Conservation (phyloP, 2,888 invertebrate genomes). For the Tanytarsus gracilentus region DNA sequence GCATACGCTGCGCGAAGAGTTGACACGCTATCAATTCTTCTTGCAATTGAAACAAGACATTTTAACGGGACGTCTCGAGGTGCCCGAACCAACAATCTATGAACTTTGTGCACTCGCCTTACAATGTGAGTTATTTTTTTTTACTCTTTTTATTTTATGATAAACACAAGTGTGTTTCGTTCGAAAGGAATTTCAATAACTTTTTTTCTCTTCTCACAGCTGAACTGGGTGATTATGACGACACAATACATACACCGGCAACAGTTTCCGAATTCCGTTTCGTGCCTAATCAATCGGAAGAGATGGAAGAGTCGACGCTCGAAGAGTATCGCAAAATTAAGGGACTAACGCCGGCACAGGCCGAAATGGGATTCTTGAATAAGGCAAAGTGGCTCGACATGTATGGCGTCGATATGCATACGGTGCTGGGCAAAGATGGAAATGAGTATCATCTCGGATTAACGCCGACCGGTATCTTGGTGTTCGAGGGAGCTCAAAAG, state of each 20-base stretch:
- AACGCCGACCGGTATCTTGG: slow-evolving; percentile 96
- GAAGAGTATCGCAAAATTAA: slow-evolving; percentile 82
- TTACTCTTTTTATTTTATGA: slow-evolving; percentile 19
- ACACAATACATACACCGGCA: slow-evolving; percentile 83
- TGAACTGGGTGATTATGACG: slow-evolving; percentile 95
- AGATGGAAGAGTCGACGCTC: slow-evolving; percentile 88
- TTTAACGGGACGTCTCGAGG: slow-evolving; percentile 79
- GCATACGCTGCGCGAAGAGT: slow-evolving; percentile 89
- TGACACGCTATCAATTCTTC: slow-evolving; percentile 97
- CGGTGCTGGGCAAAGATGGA: slow-evolving; percentile 92
- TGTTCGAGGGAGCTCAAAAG: slow-evolving; percentile 93
- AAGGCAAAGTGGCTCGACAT: slow-evolving; percentile 97
- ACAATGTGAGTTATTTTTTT: slow-evolving; percentile 63
- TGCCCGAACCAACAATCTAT: slow-evolving; percentile 75
- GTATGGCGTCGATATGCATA: slow-evolving; percentile 99
- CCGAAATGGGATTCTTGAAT: slow-evolving; percentile 89
- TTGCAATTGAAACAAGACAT: slow-evolving; percentile 95
- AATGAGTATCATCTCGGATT: slow-evolving; percentile 93
- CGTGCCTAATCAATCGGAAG: slow-evolving; percentile 91
- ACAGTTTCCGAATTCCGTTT: slow-evolving; percentile 98
- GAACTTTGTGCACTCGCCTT: slow-evolving; percentile 86
- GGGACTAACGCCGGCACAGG: slow-evolving; percentile 88
- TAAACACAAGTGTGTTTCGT: neutral
- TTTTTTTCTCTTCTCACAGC: slow-evolving; percentile 49
- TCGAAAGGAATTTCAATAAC: neutral